Evolutionary conservation across 2,797 vertebrate species (phyloP), one percentile per base, ranked within the genome.

Genomic region (Sphenodon punctatus): DNA sequence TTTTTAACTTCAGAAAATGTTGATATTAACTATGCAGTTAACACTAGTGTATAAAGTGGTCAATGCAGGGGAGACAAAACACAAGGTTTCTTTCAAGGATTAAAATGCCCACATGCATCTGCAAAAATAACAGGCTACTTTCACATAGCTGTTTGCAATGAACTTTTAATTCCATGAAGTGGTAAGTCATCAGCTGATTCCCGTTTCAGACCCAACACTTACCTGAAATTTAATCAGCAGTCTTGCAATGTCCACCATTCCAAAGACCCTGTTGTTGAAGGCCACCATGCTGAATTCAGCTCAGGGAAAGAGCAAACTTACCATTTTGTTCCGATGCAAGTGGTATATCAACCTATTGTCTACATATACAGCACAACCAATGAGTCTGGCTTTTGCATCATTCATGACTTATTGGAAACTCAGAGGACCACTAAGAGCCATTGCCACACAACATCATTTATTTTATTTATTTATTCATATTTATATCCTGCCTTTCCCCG

Each of bases 1-100:
- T 46, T 32, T 34, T 46, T 34, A 60, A 64, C 38, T 74, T 68
- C 12, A 73, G 42, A 55, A 60, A 60, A 41, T 27, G 41, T 65
- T 55, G 8, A 39, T 75, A 66, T 2, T 20, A 58, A 75, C 38
- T 0, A 1, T 27, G 22, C 5, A 49, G 0, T 0, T 46, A 55
- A 38, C 53, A 41, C 17, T 64, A 5, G 13, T 32, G 38, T 32
- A 16, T 41, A 27, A 23, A 25, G 49, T 48, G 48, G 17, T 30
- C 34, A 32, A 16, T 60, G 38, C 27, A 77, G 13, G 38, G 17
- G 48, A 60, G 30, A n/a, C 32, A 39, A 41, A 22, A 42, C 4
- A 32, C 20, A 6, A 61, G 8, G 8, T 43, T 74, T 63, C 22
- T 63, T 42, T 32, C 46, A 32, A 19, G 30, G 16, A 55, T 11